Evolutionary conservation across 2,113 vertebrate species (phyloP).

Genomic region (Pelvicachromis taeniatus): DNA sequence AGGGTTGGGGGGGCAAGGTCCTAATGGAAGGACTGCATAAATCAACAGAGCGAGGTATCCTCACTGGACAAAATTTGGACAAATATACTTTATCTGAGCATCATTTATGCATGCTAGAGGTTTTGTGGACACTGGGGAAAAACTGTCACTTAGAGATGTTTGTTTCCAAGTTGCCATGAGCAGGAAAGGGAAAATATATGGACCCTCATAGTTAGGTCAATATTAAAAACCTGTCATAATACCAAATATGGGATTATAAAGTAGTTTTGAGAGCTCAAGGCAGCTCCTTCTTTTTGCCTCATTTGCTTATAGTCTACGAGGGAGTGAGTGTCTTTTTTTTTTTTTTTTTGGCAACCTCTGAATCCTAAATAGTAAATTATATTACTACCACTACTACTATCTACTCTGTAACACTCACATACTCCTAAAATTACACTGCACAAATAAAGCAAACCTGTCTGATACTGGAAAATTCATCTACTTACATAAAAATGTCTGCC

Average conservation of each 20-base stretch:
- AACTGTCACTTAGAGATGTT: not conserved
- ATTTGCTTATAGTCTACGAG: not conserved
- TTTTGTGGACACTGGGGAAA: not conserved
- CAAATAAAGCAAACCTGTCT: not conserved
- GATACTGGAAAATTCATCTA: not conserved
- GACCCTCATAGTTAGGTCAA: not conserved
- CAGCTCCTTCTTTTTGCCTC: not conserved
- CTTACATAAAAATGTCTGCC: not conserved
- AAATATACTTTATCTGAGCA: not conserved
- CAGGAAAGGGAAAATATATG: not conserved
- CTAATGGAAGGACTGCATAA: conserved; percentile 23
- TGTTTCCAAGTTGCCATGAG: not conserved
- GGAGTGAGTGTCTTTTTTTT: not conserved
- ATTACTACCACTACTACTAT: not conserved
- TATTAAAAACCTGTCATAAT: not conserved
- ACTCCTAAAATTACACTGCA: not conserved
- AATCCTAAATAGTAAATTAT: not conserved
- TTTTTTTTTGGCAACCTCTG: not conserved
- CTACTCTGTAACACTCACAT: not conserved
- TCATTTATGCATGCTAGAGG: not conserved
- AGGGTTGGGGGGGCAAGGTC: not conserved
- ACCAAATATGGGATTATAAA: not conserved
- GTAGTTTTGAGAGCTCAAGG: not conserved
- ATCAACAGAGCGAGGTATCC: conserved; percentile 30
- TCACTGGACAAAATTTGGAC: not conserved